These are phyloP conservation scores for Coreoperca whiteheadi DNA, from an alignment of 2,113 vertebrate species.

Conservation along the genomic window DNA sequence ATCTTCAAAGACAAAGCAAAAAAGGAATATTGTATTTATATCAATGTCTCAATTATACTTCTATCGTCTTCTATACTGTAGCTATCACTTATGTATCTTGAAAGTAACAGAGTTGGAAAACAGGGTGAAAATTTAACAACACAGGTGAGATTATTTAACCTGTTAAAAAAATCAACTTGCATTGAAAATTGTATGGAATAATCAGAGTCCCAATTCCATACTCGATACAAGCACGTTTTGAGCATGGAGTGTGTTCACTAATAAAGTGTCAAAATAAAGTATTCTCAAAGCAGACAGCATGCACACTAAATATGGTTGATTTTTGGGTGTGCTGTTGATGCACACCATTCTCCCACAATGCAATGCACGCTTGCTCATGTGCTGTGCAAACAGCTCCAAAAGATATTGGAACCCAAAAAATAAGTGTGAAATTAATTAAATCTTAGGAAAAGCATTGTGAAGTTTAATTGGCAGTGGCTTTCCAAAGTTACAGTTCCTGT, in stretches of 20 bases:
- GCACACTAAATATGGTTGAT: background rate
- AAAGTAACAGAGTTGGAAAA: background rate
- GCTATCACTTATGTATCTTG: background rate
- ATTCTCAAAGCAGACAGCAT: background rate
- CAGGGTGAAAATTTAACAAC: background rate
- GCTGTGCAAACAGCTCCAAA: background rate
- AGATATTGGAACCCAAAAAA: too few relatives aligned
- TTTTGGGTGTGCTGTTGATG: background rate
- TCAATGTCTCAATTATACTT: constrained; percentile 29
- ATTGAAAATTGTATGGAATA: background rate
- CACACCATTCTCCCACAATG: background rate
- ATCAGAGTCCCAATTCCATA: background rate
- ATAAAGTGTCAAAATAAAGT: background rate
- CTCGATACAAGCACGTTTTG: too few relatives aligned
- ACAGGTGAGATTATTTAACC: background rate
- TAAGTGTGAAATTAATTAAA: too few relatives aligned
- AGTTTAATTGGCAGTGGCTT: background rate
- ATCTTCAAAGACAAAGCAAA: constrained; percentile 23
- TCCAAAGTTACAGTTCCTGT: background rate
- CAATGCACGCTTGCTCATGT: background rate
- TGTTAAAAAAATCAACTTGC: background rate
- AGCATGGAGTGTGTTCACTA: background rate
- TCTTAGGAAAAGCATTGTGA: too few relatives aligned
- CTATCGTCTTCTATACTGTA: background rate
- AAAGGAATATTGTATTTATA: constrained; percentile 16